Evolutionary conservation across 2,888 invertebrate species (phyloP), one percentile per base, ranked within the genome.

Genomic region (Sminthurinus aureus): DNA sequence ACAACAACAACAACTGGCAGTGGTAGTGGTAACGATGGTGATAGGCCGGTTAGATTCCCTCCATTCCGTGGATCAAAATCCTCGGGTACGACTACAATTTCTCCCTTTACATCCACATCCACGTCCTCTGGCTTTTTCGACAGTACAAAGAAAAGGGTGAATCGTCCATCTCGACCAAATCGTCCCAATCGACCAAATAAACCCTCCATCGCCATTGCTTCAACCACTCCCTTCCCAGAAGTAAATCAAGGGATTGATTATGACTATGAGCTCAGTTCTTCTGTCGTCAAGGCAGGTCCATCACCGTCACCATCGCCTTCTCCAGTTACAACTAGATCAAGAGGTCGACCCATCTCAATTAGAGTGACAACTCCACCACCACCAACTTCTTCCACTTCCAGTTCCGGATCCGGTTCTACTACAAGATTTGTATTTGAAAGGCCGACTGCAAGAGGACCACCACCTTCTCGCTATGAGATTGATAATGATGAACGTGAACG

Each of bases 191-290:
- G 78, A 78, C 20, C 18, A 24, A 20, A 66, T 3, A 71, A 67
- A 79, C 22, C 18, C 18, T 58, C 20, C 11, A 38, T 58, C 51
- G 22, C 50, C 13, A 71, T 67, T 15, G 22, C 69, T 20, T 79
- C 82, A 2, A 83, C 83, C 0, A 83, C 83, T 52, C 77, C 81
- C 2, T 15, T 84, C 11, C 84, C 81, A 4, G 84, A 84, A 71
- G 81, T 81, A 13, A 77, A 52, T 38, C 85, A 85, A 80, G 86
- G 85, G 20, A 75, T 85, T 64, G 71, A 85, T 66, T 81, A 81
- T 38, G 86, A 86, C 26, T 85, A 86, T 82, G 83, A 86, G 18
- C 20, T 71, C n/a, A 69, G n/a, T 11, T 24, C n/a, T 51, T 20
- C 67, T 58, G n/a, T 67, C 51, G 3, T 38, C 6, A 38, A 38